Evolutionary conservation across 2,797 vertebrate species (phyloP), one percentile per base, ranked within the genome.

Genomic region (Protonibea diacanthus): DNA sequence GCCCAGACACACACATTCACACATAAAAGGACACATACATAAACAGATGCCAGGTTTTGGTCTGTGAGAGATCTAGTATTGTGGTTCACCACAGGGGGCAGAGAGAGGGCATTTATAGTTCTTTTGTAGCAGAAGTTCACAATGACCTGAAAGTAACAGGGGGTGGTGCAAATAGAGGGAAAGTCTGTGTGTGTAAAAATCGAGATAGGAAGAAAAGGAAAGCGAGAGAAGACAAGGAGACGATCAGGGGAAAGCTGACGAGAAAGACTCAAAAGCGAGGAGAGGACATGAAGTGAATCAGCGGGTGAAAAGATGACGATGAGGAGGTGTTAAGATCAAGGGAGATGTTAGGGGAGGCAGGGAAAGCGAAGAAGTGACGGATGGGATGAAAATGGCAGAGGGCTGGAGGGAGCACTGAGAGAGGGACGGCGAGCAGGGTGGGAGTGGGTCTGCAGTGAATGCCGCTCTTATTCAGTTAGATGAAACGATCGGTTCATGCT

Each of bases 401-500:
- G 49, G 68, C 65, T 51, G n/a, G 40, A 63, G 52, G 45, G 68
- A 74, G 65, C 52, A 57, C 53, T 55, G 40, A 25, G 63, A 74
- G 47, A 59, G 71, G 55, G 74, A 83, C 53, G 56, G 61, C 0
- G 48, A 76, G 81, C 11, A 11, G 72, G 71, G 64, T 29, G 64
- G 40, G 62, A 83, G 72, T n/a, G 55, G 58, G 80, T 87, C 82
- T 71, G 75, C 71, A 23, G 78, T 69, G 73, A 80, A 78, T 47
- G 81, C 71, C 69, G 81, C 75, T 78, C 72, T 91, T 90, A 88
- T 86, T 90, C 83, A 84, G 88, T 88, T 84, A 80, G 81, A 81
- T 65, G 82, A 89, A 92, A 92, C 74, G 78, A 91, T 90, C 27
- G 81, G 83, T 91, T 88, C 73, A 60, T 80, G 79, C 76, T 66